Base-by-base conservation (phyloP, 2,888 invertebrate species). In the Asteroscopus sphinx region DNA sequence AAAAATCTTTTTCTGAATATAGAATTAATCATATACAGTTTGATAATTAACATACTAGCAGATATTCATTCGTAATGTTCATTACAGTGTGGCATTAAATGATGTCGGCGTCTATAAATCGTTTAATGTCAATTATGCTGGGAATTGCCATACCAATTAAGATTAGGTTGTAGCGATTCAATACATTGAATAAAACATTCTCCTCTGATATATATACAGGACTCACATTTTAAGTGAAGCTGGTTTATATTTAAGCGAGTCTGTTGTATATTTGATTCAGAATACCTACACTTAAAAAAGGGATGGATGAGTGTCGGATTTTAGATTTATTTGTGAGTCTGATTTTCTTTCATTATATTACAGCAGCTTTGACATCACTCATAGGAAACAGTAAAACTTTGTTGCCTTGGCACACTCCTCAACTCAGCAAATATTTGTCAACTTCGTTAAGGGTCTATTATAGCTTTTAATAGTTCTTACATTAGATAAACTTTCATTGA, bases 121-220 rank as follows among this genome's bases (percentile, higher is more conserved):
- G 78, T 74, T 79, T 77, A 79, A 76, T 71, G 78, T 77, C 78
- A 79, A 79, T 79, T 79, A 79, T 74, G 64, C 63, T 57, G 68
- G 55, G 68, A 74, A 79, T 80, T 74, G 80, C 74, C 46, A 74
- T 76, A 77, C 73, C 79, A 77, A 79, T 79, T 76, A 77, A 78
- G 78, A 79, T 79, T 77, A 76, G 76, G 64, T 69, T 77, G 67
- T 68, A 68, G 74, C 70, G 76, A 76, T 79, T 70, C 80, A 76
- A 72, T 77, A 69, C 64, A 72, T 76, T 78, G 80, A 76, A 78
- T 79, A 73, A 77, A 77, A 77, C 78, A 73, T 76, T 68, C 66
- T 51, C 53, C 39, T 70, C 54, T 64, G 76, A 65, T 69, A 51
- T 60, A 51, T 60, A 65, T 61, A 57, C 67, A 71, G 67, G 58